Evolutionary conservation across 2,113 vertebrate genomes (phyloP).

Genomic region (Antechinus stuartii): DNA sequence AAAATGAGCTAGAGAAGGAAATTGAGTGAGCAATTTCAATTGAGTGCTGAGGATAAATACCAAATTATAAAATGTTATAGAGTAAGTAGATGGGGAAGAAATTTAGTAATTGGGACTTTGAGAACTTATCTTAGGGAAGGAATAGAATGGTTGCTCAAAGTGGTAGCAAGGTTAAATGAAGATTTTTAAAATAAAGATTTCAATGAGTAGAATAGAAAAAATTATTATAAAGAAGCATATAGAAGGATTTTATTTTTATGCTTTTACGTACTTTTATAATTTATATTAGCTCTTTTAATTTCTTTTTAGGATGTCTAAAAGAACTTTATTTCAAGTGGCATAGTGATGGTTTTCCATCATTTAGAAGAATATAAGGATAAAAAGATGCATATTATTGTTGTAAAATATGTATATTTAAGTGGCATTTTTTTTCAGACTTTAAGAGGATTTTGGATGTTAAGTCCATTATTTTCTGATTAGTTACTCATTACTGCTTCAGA

Average conservation of each 20-base stretch:
- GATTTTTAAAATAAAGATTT: slow-evolving; percentile 24
- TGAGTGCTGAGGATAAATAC: background rate
- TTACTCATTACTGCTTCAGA: slow-evolving; percentile 43
- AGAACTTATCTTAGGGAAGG: slow-evolving; percentile 36
- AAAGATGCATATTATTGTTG: background rate
- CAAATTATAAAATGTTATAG: slow-evolving; percentile 15
- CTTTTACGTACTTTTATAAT: background rate
- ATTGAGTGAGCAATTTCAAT: background rate
- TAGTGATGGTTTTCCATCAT: background rate
- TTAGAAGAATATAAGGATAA: background rate
- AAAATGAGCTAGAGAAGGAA: too few relatives aligned
- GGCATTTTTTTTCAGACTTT: background rate
- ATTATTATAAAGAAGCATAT: slow-evolving; percentile 31
- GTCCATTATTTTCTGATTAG: slow-evolving; percentile 37
- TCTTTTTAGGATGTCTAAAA: slow-evolving; percentile 15
- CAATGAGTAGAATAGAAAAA: background rate
- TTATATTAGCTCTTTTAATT: background rate
- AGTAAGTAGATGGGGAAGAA: slow-evolving; percentile 11
- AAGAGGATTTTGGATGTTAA: background rate
- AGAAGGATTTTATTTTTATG: slow-evolving; percentile 33
- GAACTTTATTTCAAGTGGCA: background rate
- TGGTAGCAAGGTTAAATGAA: background rate
- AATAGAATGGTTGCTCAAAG: slow-evolving; percentile 27
- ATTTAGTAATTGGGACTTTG: background rate
- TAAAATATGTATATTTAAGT: background rate